Base-by-base conservation (phyloP, 64 coral and sea anemone species). In the Actinia tenebrosa region DNA sequence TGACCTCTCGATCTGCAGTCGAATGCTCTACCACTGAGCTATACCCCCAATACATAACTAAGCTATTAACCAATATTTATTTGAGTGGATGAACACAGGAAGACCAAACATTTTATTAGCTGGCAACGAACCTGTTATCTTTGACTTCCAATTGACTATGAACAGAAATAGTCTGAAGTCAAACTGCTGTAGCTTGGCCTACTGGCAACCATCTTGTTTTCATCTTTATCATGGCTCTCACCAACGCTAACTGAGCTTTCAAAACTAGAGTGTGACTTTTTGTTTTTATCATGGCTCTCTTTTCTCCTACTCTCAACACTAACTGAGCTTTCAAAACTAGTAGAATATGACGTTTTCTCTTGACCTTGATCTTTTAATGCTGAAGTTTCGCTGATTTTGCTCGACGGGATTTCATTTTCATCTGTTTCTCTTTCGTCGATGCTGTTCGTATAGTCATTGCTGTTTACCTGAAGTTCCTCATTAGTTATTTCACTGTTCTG, bases 1-100 rank as follows among this genome's bases (percentile, higher is more conserved):
- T 91, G 90, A 91, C 90, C 85, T 83, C 62, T 87, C 90, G 85
- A 91, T 91, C 84, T 87, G 85, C 85, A 91, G 85, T 91, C 90
- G 85, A 91, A 91, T 91, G 90, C 90, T 91, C 90, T 91, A 91
- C 85, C 77, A 91, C 85, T 87, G 89, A 91, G 89, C 84, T 91
- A 91, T 91, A 45, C 89, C 89, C 89, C 83, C 89, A 20, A 45
- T 5, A 23, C 22, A 66, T 20, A 25, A 58, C 47, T 8, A 1
- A 50, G 3, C 47, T 50, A 50, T 50, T 2, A 50, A 50, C 0
- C 17, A 61, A 61, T 5, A 3, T 18, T 4, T 61, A 16, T 20
- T 61, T 61, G 60, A 11, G 15, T 2, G 18, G 11, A 3, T 17
- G 1, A 19, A 61, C 16, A 61, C 18, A 69, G 7, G 18, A 23